phyloP scores from a whole-genome alignment of 1,140 invertebrate species.

The Brachionus paranguensis region DNA sequence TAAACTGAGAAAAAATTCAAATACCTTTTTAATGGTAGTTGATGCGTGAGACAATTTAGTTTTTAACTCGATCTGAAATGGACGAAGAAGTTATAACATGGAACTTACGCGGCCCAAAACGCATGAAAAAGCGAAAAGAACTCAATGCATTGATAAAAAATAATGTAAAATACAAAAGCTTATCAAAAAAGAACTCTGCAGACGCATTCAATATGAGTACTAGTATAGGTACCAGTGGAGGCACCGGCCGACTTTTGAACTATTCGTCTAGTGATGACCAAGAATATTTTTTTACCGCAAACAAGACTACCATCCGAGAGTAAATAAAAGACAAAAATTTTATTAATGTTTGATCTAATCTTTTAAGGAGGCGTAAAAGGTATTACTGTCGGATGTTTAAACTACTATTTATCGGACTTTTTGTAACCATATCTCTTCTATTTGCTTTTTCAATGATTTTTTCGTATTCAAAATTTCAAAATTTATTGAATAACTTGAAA shows the following conservation, averaged over 20 bases:
- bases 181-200: not conserved
- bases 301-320: conserved; percentile 5
- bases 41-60: not conserved
- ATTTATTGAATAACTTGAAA: conserved; percentile 19
- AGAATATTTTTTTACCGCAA: conserved; percentile 34
- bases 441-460: not conserved
- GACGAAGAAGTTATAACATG: conserved; percentile 38
- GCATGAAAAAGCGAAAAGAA: conserved; percentile 21
- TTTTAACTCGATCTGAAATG: not conserved
- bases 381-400: conserved; percentile 15
- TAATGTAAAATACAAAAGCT: conserved; percentile 25
- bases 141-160: conserved; percentile 26
- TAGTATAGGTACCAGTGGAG: not conserved
- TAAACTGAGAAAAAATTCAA: not conserved
- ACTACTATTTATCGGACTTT: not conserved
- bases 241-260: not conserved
- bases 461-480: conserved; percentile 34
- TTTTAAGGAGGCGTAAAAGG: not conserved
- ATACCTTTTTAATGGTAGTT: not conserved
- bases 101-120: conserved; percentile 30
- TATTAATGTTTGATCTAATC: not conserved
- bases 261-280: conserved; percentile 17
- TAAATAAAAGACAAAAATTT: not conserved
- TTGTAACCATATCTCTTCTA: not conserved
- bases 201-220: conserved; percentile 28